Percentiles rank a stretch among this genome's conserved stretches.
Conservation (phyloP, 2,888 invertebrate species). For the Campopleginae sp. region DNA sequence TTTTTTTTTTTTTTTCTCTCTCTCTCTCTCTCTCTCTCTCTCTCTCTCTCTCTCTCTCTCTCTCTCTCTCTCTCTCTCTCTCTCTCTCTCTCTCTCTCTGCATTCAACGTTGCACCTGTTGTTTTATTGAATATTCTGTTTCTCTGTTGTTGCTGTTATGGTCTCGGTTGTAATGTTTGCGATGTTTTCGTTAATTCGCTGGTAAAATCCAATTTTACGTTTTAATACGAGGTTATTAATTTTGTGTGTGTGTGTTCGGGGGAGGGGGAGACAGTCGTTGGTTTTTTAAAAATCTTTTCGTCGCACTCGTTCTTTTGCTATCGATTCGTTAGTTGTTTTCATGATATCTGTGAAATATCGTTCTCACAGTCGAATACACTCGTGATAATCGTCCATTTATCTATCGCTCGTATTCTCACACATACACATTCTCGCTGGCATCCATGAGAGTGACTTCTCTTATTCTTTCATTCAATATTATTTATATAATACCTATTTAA, state of each 20-base stretch:
- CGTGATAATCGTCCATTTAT: slow-evolving; percentile 36
- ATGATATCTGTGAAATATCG: slow-evolving; percentile 61
- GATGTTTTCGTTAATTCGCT: slow-evolving; percentile 72
- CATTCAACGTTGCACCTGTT: slow-evolving; percentile 49
- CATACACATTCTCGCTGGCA: slow-evolving; percentile 58
- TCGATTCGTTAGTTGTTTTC: slow-evolving; percentile 55
- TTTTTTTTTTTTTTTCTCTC: no score
- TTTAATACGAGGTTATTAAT: slow-evolving; percentile 73
- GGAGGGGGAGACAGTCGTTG: slow-evolving; percentile 72
- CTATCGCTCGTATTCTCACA: slow-evolving; percentile 34
- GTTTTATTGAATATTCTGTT: slow-evolving; percentile 32
- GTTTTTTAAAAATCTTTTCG: slow-evolving; percentile 66
- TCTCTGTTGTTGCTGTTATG: neutral
- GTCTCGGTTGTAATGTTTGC: slow-evolving; percentile 59
- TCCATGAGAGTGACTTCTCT: slow-evolving; percentile 70
- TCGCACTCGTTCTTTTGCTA: slow-evolving; percentile 18
- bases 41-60: no score
- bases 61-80: no score
- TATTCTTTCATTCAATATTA: slow-evolving; percentile 71
- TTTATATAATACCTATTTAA: slow-evolving; percentile 78
- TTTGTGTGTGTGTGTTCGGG: slow-evolving; percentile 73
- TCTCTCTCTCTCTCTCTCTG: slow-evolving; percentile 6
- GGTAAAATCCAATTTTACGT: slow-evolving; percentile 75
- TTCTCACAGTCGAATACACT: slow-evolving; percentile 72
- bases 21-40: no score